Base-by-base conservation (phyloP, 2,888 invertebrate genomes). In the Tridacna crocea region DNA sequence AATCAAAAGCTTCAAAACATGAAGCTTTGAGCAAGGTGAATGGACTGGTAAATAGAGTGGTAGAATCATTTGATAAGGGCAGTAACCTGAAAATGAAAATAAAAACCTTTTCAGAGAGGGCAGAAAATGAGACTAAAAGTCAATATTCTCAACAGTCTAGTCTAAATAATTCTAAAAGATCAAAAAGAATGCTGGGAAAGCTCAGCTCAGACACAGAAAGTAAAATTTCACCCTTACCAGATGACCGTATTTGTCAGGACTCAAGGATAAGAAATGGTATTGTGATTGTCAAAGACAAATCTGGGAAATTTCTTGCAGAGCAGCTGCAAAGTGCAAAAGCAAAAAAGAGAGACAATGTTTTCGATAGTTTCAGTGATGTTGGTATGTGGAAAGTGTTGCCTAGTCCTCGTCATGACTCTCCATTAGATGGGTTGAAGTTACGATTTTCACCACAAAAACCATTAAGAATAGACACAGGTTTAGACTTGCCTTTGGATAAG, bases 301-400 rank as follows among this genome's bases (percentile, higher is more conserved):
- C 78, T 19, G 86, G 86, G 15, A 83, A 82, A 24, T 76, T 84
- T n/a, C 65, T 75, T 46, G 79, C 84, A 17, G 81, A 82, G 51
- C 81, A 81, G 26, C 60, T 84, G 12, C 77, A 66, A 48, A 58
- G 48, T 4, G 26, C 77, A 12, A 81, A 81, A 46, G 27, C 60
- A 26, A 81, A 77, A 60, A 81, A 75, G 61, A 78, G 75, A 76
- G 83, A 84, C 11, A 84, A 84, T 77, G 81, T 84, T 22, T 84
- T 84, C 75, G 84, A 84, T 26, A 79, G 81, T 70, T 84, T 84
- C 27, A 79, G 72, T 76, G 84, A 84, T 76, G 70, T 77, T 51
- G 83, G 83, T n/a, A 55, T 82, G 24, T 86, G 86, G 86, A 83
- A 83, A 72, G 83, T 86, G 6, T 72, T 84, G 80, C 80, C 82